Conservation (phyloP, 2,797 vertebrate species). For the Eupleurogrammus muticus region DNA sequence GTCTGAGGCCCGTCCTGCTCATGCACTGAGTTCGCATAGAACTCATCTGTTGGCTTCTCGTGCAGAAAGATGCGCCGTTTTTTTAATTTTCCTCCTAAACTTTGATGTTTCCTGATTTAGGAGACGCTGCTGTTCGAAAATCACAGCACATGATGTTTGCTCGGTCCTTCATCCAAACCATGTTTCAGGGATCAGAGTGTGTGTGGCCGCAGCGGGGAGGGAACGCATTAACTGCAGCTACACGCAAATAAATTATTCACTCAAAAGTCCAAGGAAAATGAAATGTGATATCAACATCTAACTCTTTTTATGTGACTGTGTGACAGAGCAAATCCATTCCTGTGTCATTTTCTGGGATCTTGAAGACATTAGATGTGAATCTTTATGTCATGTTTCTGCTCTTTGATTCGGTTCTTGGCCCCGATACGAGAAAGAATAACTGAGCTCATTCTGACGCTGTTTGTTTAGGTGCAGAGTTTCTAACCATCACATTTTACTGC, state of each 20-base stretch:
- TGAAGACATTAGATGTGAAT: conserved; percentile 54
- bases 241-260: conserved; percentile 26
- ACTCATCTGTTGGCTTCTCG: neutral
- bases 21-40: no score
- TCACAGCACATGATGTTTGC: conserved; percentile 13
- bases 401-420: conserved; percentile 75
- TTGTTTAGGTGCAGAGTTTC: conserved; percentile 69
- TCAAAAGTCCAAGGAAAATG: conserved; percentile 41
- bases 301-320: conserved; percentile 15
- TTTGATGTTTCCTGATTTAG: conserved; percentile 3
- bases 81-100: neutral
- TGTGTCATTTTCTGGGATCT: conserved; percentile 49
- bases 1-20: neutral
- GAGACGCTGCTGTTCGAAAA: conserved; percentile 10
- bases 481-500: conserved; percentile 49
- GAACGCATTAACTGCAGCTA: neutral
- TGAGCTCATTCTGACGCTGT: conserved; percentile 65
- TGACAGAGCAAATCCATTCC: conserved; percentile 16
- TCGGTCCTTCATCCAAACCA: neutral
- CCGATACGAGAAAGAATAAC: conserved; percentile 57
- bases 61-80: neutral
- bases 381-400: conserved; percentile 41
- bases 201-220: conserved; percentile 29
- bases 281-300: neutral
- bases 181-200: conserved; percentile 18